These are phyloP conservation scores for Phyllotis vaccarum DNA, from an alignment of 2,797 vertebrate species.

Conservation along the genomic window DNA sequence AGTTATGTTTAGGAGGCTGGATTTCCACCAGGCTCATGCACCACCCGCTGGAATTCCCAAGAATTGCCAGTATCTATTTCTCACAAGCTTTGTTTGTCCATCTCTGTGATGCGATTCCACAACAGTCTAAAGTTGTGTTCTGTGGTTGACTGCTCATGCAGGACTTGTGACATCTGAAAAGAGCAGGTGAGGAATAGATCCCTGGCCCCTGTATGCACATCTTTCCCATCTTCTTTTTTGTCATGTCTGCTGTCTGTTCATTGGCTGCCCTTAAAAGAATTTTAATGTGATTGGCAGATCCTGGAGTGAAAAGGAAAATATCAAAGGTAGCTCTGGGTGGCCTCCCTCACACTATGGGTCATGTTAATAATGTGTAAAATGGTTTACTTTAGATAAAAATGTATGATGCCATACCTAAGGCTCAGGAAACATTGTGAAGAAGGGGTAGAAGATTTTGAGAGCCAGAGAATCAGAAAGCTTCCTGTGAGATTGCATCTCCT, in stretches of 20 bases:
- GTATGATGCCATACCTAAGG: neutral
- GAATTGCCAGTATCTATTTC: neutral
- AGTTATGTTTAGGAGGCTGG: neutral
- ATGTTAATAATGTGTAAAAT: neutral
- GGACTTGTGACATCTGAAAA: neutral
- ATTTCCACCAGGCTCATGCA: neutral
- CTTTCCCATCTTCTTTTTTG: neutral
- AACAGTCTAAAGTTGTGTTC: neutral
- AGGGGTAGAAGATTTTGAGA: neutral
- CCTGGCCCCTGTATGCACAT: neutral
- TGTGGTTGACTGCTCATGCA: no score
- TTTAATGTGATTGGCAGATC: rapidly evolving
- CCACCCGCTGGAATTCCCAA: neutral
- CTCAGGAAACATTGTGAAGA: neutral
- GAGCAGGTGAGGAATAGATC: neutral
- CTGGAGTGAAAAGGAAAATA: no score
- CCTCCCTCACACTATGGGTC: neutral
- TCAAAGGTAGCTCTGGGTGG: neutral
- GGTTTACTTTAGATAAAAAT: neutral
- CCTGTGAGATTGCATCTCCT: neutral
- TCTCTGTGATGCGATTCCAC: neutral
- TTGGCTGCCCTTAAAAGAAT: neutral
- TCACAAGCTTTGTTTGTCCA: neutral
- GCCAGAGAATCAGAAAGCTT: neutral
- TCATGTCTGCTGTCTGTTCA: neutral